Conservation (phyloP, 2,888 invertebrate genomes). For the Monoplex corrugatus region DNA sequence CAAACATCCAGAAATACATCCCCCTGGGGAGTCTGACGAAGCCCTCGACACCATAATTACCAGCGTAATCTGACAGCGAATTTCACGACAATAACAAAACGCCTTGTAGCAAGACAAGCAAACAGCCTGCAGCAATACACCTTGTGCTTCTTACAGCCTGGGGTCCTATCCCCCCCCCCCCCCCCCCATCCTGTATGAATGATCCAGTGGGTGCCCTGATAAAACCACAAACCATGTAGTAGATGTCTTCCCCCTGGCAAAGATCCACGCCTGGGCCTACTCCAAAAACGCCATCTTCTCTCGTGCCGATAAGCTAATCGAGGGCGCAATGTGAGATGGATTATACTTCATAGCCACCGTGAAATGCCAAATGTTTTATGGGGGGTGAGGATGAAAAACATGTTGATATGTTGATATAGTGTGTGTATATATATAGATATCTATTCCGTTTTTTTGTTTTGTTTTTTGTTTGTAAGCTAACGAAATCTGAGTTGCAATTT, state of each 20-base stretch:
- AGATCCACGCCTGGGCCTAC: not conserved
- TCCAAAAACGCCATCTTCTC: constrained; percentile 29
- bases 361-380: not conserved
- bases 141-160: not conserved
- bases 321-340: not conserved
- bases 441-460: no score
- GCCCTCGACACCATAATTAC: no score
- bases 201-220: not conserved
- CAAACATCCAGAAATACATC: no score
- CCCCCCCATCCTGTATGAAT: not conserved
- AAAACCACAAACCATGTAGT: not conserved
- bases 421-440: not conserved
- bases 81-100: not conserved
- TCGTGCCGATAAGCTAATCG: constrained; percentile 7
- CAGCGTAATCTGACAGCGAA: constrained; percentile 1
- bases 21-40: not conserved
- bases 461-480: no score
- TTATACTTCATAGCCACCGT: not conserved
- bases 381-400: not conserved
- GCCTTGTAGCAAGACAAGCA: not conserved
- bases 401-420: not conserved
- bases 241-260: constrained; percentile 11
- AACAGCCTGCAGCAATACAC: no score
- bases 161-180: no score
- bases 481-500: no score